These are phyloP conservation scores for Ursus arctos DNA, from an alignment of 2,113 vertebrate species.

Conservation along the genomic window DNA sequence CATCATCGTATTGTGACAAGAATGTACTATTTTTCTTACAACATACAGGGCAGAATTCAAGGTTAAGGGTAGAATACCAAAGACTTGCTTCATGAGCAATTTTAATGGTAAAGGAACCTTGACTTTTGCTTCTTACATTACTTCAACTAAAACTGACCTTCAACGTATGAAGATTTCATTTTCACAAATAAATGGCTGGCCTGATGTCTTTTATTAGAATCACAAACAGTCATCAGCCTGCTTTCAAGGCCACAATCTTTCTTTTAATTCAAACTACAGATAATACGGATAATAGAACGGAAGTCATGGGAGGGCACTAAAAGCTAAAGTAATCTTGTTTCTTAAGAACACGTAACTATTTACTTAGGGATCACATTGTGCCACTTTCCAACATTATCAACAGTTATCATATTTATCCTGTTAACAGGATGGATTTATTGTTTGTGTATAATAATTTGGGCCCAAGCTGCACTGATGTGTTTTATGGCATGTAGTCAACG, in stretches of 20 bases:
- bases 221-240: constrained; percentile 85
- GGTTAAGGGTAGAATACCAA: constrained; percentile 85
- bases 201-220: constrained; percentile 84
- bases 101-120: constrained; percentile 88
- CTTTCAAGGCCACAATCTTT: constrained; percentile 83
- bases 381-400: constrained; percentile 79
- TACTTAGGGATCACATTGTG: constrained; percentile 61
- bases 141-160: constrained; percentile 88
- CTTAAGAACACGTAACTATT: constrained; percentile 65
- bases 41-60: constrained; percentile 81
- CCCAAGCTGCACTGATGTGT: constrained; percentile 82
- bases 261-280: constrained; percentile 80
- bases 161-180: constrained; percentile 85
- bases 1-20: not conserved
- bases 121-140: constrained; percentile 86
- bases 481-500: constrained; percentile 88
- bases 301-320: constrained; percentile 71
- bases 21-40: constrained; percentile 72
- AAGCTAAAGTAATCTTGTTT: constrained; percentile 78
- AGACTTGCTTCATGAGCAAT: constrained; percentile 80
- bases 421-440: constrained; percentile 88
- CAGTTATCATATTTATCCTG: constrained; percentile 85
- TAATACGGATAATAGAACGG: constrained; percentile 74
- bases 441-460: constrained; percentile 86
- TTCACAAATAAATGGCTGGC: constrained; percentile 83